phyloP scores from a whole-genome alignment of 2,888 invertebrate genomes.

The Cremastinae sp. region DNA sequence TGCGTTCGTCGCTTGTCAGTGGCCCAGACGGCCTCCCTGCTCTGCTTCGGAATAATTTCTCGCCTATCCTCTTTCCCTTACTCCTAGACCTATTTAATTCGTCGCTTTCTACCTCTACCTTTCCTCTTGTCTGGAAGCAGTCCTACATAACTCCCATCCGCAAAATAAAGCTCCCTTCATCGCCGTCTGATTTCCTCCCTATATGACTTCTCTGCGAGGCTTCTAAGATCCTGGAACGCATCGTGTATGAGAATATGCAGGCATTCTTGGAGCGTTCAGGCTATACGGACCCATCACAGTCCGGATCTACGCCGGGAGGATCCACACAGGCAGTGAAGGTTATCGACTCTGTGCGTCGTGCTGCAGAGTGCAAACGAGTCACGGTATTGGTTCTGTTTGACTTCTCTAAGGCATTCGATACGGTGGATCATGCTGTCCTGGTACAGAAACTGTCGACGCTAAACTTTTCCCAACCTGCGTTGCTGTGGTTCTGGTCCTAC shows the following conservation, averaged over 20 bases:
- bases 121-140: conserved; percentile 10
- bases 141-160: neutral
- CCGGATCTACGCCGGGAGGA: conserved; percentile 1
- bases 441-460: conserved; percentile 4
- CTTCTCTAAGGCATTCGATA: conserved; percentile 30
- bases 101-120: neutral
- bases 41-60: neutral
- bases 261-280: neutral
- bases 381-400: conserved; percentile 25
- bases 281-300: neutral
- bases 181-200: conserved; percentile 9
- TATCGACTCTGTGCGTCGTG: neutral
- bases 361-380: neutral
- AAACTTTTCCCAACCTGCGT: neutral
- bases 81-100: conserved; percentile 2
- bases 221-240: neutral
- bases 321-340: conserved; percentile 11
- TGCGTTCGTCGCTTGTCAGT: neutral
- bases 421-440: conserved; percentile 5
- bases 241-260: neutral
- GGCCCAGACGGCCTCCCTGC: conserved; percentile 1
- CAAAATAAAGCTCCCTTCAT: neutral
- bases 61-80: neutral
- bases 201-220: conserved; percentile 10
- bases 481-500: conserved; percentile 28